Evolutionary conservation across 2,797 vertebrate genomes (phyloP), one percentile per base, ranked within the genome.

Genomic region (Hippoglossus hippoglossus): DNA sequence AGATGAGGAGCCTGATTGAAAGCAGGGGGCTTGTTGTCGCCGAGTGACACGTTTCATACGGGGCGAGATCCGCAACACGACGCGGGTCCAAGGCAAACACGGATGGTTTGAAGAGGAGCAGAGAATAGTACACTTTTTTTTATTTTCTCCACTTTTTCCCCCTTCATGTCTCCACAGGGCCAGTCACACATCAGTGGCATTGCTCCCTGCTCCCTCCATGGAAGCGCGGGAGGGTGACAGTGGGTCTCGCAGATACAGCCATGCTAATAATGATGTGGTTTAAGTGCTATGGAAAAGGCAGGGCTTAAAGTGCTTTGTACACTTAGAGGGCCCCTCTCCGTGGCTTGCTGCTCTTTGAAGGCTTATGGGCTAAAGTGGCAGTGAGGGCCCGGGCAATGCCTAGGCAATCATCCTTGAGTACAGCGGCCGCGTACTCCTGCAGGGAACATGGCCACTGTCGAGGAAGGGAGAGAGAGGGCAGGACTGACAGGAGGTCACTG

Each of bases 271-370:
- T 5, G 16, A 62, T 76, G 79, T 69, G 84, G 67, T 83, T 25
- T 83, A 85, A 85, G 81, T 83, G 87, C 81, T 69, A 73, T 65
- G 73, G 75, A 81, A 84, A 88, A 82, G 77, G 51, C 39, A 41
- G 53, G 65, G 79, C 81, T 83, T 79, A 75, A 77, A 80, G 77
- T 73, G 74, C 81, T 89, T 86, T 85, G 82, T 82, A 73, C 86
- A 79, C 83, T 89, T 81, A 83, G 75, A 86, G 77, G 73, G 58
- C 71, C 55, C 69, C 73, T 76, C 78, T 86, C 73, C 75, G 59
- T 83, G 75, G 73, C 72, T 77, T 70, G 73, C 80, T 87, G 70
- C 80, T 83, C 86, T 84, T 89, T 88, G 79, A 87, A 90, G 89
- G 82, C 85, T 87, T 84, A 85, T 77, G 67, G 78, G 72, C 77